These are phyloP conservation scores for Pygocentrus nattereri DNA, from an alignment of 2,797 vertebrate genomes.

Conservation along the genomic window DNA sequence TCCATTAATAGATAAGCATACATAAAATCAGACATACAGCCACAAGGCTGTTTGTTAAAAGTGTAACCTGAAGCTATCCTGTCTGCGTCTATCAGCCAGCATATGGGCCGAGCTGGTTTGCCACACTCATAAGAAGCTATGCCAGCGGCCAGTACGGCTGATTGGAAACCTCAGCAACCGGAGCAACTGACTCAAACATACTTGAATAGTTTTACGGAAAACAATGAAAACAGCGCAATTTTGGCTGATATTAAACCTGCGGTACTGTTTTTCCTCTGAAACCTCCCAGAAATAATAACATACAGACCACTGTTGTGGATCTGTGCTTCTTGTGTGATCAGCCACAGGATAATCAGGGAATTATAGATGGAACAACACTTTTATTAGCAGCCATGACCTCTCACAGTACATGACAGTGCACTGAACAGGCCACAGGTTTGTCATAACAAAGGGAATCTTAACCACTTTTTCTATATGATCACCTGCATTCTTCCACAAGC, in stretches of 20 bases:
- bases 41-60: conserved; percentile 6
- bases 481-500: too few species aligned
- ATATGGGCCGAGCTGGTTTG: conserved; percentile 24
- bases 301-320: neutral
- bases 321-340: neutral
- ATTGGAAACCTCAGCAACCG: conserved; percentile 47
- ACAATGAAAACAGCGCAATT: conserved; percentile 25
- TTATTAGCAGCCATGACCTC: neutral
- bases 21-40: conserved; percentile 1
- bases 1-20: conserved; percentile 2
- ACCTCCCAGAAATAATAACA: neutral
- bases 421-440: too few species aligned
- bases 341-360: neutral
- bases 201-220: conserved; percentile 31
- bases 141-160: conserved; percentile 43
- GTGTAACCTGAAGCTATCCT: conserved; percentile 32
- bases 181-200: conserved; percentile 42
- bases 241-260: conserved; percentile 8
- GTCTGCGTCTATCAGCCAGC: conserved; percentile 9
- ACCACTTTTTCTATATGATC: too few species aligned
- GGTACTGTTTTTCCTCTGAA: neutral
- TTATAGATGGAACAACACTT: neutral
- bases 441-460: too few species aligned
- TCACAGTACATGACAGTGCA: too few species aligned
- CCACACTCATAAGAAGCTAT: conserved; percentile 39